Evolutionary conservation across 1,140 invertebrate genomes (phyloP), one percentile per base, ranked within the genome.

Genomic region (Drosophila murphyi): DNA sequence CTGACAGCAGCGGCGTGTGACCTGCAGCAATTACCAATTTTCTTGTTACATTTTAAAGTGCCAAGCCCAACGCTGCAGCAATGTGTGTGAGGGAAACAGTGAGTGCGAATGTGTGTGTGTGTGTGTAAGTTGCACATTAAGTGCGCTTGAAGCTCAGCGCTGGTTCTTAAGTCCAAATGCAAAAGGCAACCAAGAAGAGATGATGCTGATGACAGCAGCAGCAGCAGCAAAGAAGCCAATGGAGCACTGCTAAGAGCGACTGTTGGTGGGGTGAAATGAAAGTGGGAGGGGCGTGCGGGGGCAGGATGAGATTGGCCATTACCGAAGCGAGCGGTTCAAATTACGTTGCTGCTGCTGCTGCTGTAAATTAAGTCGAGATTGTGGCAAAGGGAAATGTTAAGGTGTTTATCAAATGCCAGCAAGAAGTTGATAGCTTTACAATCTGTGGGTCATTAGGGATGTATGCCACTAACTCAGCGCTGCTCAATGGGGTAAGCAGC

Each of bases 1-100:
- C 62, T 63, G 61, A 65, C 61, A 72, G 45, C 61, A 59, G 54
- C 35, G 52, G 61, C 69, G 39, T 72, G 61, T 80, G 81, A 85
- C 82, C 82, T 79, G 82, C 63, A 86, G 82, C 82, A 86, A 86
- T 86, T 86, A 86, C 82, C 82, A 86, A 86, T 86, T 86, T 86
- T 78, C 82, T 80, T 86, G 74, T 81, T 81, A 75, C 78, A 78
- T 65, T 81, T 81, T 78, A 81, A 86, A 80, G 76, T 59, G 70
- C 68, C 20, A 20, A 20, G 20, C 20, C 20, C 20, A 20, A 20
- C 20, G 20, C 20, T 20, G 20, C 20, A 20, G 20, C 20, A 67
- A n/a, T 20, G 62, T 31, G 35, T 7, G 41, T 35, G 39, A 52
- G 61, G 34, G 37, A 12, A 35, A 8, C 10, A 43, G 65, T 69